Evolutionary conservation across 1,140 invertebrate species (phyloP).

Genomic region (Cataglyphis hispanica): DNA sequence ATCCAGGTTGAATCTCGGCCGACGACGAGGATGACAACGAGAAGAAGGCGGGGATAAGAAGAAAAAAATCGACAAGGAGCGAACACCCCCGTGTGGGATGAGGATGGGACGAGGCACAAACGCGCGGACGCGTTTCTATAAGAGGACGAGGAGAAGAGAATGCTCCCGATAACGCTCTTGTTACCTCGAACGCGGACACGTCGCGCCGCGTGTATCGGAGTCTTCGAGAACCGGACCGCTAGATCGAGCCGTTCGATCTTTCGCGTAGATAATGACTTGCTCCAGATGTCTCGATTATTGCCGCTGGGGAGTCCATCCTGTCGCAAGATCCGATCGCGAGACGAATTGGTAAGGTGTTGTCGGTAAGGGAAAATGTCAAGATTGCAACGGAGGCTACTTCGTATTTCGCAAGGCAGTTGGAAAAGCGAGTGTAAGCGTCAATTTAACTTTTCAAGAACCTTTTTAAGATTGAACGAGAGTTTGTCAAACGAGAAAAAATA

Average conservation of each 20-base stretch:
- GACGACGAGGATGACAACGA: constrained; percentile 39
- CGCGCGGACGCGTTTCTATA: constrained; percentile 78
- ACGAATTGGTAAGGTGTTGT: constrained; percentile 21
- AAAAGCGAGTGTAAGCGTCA: constrained; percentile 14
- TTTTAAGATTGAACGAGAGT: constrained; percentile 2
- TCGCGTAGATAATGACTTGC: constrained; percentile 71
- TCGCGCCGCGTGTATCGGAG: constrained; percentile 72
- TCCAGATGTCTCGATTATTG: constrained; percentile 60
- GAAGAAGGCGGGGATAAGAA: constrained; percentile 38
- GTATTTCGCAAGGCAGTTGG: background rate
- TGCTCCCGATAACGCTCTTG: constrained; percentile 80
- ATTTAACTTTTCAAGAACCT: constrained; percentile 43
- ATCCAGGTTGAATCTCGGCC: constrained; percentile 67
- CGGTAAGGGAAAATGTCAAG: background rate
- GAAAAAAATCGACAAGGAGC: constrained; percentile 38
- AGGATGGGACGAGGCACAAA: constrained; percentile 65
- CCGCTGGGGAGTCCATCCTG: constrained; percentile 48
- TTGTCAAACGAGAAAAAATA: background rate
- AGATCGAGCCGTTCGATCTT: constrained; percentile 72
- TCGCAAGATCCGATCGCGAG: constrained; percentile 24
- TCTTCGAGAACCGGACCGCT: constrained; percentile 62
- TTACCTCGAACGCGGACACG: constrained; percentile 72
- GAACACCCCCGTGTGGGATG: constrained; percentile 74
- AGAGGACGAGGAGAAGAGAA: constrained; percentile 70
- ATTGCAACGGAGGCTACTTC: background rate